Conservation (phyloP, 2,888 invertebrate genomes). For the Hirtodrosophila confusa region DNA sequence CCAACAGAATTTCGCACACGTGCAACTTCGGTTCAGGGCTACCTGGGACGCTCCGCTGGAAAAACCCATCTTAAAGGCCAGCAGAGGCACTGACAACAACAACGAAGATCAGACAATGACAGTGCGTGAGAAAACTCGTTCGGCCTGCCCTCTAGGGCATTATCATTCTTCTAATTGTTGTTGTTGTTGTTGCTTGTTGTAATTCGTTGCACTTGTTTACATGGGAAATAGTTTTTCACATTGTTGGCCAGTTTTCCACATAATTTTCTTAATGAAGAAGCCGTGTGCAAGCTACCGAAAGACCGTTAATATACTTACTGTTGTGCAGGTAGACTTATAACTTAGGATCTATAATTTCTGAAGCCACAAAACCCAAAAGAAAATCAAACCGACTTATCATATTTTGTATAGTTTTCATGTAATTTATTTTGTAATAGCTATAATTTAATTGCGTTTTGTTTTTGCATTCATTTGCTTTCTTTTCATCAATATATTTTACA, state of each 20-base stretch:
- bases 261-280: constrained; percentile 36
- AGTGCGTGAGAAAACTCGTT: constrained; percentile 74
- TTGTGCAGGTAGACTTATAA: constrained; percentile 11
- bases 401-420: constrained; percentile 55
- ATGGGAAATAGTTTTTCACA: constrained; percentile 68
- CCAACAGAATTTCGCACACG: constrained; percentile 66
- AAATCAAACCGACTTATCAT: constrained; percentile 23
- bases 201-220: constrained; percentile 77
- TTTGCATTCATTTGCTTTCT: constrained; percentile 21
- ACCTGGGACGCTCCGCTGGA: constrained; percentile 52
- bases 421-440: constrained; percentile 69
- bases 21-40: constrained; percentile 27
- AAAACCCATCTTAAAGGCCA: constrained; percentile 65
- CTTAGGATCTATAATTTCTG: constrained; percentile 1
- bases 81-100: constrained; percentile 7
- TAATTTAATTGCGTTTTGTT: constrained; percentile 41
- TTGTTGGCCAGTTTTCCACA: constrained; percentile 49
- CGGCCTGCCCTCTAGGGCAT: constrained; percentile 37
- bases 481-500: constrained; percentile 35
- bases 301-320: constrained; percentile 1
- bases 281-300: constrained; percentile 30
- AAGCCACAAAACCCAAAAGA: constrained; percentile 14
- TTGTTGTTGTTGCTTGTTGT: constrained; percentile 33
- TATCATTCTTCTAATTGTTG: constrained; percentile 38
- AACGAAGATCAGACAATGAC: constrained; percentile 38